Evolutionary conservation across 2,888 invertebrate genomes (phyloP).

Genomic region (Escarpia spicata): DNA sequence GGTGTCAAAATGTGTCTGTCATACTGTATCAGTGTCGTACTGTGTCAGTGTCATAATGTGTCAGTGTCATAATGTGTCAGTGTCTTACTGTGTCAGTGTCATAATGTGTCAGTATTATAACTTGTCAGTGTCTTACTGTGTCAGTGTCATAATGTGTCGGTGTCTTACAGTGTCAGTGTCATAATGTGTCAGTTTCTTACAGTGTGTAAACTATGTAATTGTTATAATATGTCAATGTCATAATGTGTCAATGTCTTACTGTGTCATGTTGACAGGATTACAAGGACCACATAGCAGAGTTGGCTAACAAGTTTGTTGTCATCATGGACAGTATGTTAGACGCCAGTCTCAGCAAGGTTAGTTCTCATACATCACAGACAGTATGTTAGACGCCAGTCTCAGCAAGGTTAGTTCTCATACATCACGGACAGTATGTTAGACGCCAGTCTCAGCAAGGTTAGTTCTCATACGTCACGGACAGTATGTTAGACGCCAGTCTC

Average conservation of each 20-base stretch:
- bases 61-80: not conserved
- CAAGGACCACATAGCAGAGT: constrained; percentile 88
- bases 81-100: not conserved
- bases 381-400: too few relatives aligned
- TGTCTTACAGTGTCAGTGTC: not conserved
- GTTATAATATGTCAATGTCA: not conserved
- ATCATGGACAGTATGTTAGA: constrained; percentile 82
- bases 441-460: too few relatives aligned
- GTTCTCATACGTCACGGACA: too few relatives aligned
- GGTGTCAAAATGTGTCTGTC: not conserved
- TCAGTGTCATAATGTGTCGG: not conserved
- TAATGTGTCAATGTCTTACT: constrained; percentile 7
- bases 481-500: too few relatives aligned
- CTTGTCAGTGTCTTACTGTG: not conserved
- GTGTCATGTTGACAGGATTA: constrained; percentile 59
- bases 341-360: not conserved
- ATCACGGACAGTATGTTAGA: too few relatives aligned
- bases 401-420: too few relatives aligned
- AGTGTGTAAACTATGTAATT: too few relatives aligned
- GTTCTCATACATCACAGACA: too few relatives aligned
- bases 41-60: not conserved
- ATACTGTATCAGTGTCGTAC: not conserved
- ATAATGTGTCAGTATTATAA: not conserved
- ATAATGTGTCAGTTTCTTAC: not conserved
- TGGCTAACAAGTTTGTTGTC: constrained; percentile 88